Base-by-base conservation (phyloP, 2,113 vertebrate genomes). In the Psettodes erumei region DNA sequence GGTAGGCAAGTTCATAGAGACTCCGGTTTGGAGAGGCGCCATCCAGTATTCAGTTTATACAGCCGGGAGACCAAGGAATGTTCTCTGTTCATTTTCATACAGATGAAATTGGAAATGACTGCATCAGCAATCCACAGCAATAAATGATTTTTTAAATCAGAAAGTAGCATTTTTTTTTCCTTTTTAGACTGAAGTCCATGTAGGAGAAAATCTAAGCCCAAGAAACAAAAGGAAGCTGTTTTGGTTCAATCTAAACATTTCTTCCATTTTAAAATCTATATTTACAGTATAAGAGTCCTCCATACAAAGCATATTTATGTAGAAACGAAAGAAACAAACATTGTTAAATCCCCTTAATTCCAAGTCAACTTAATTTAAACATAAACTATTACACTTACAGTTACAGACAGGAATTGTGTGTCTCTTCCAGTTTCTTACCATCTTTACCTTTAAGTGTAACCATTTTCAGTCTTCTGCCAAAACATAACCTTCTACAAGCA, bases 81-180 rank as follows among this genome's bases (percentile, higher is more conserved):
- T 85, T 87, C 78, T 90, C 86, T 88, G 86, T 84, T 90, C 86
- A 83, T 77, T 88, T 91, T 93, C 84, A 92, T 85, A 85, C 61
- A 55, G 61, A 76, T 74, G 53, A 77, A 84, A 92, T 82, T 82
- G 79, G 77, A 90, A 78, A 72, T 53, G 81, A 88, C 78, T 71
- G 53, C 62, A 86, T 87, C 56, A 83, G 69, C 76, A 82, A 79
- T 71, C 38, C 65, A 51, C 58, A 58, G 59, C 75, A 72, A 87
- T 82, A 83, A 76, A 67, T 62, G 8, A 74, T 81, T 85, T 82
- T 70, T 68, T 33, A 28, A 38, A 56, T 48, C 51, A 55, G 13
- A 58, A 56, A 51, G 37, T 50, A 15, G 3, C 21, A 23, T 32
- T 47, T 8, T 38, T 11, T 37, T 38, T 3, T 16, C 7, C 61